Base-by-base conservation (phyloP, 64 coral and sea anemone species). In the Porites australiensis region DNA sequence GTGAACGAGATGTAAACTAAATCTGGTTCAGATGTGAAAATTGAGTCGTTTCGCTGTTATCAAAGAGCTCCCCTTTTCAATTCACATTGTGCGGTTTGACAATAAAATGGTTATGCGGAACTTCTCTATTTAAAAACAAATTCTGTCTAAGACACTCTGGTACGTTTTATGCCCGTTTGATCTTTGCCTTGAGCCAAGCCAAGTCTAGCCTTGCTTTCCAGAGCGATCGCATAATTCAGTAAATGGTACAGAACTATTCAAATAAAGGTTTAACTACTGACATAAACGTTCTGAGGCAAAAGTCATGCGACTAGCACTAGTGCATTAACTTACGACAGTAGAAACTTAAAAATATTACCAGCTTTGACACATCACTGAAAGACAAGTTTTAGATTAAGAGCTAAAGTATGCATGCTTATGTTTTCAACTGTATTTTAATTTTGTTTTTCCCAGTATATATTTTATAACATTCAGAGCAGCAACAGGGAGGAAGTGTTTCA, bases 11-110 rank as follows among this genome's bases (percentile, higher is more conserved):
- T 69, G 19, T n/a, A 7, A 69, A 23, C 20, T 6, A 69, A 69
- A 69, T 69, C 66, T 69, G 23, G 20, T 9, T 69, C 66, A 69
- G 66, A 69, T 69, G 66, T 69, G 66, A 69, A 69, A 66, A 22
- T 69, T 21, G 66, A 23, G 20, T 69, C 4, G 66, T 69, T 69
- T n/a, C 66, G 19, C 61, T 64, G 16, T 13, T n/a, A 43, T 70
- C 19, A 70, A 73, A 73, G 70, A 8, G 37, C 3, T 14, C 10
- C 27, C 10, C 2, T 11, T 44, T 73, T 27, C 13, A 7, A 55
- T 23, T 12, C 23, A 9, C 23, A 46, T 23, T 27, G 14, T 43
- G 70, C 4, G 23, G 70, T 73, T 12, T 23, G n/a, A 27, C 23
- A 21, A 43, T 23, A 70, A 20, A 23, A 23, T 84, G 81, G 61